Evolutionary conservation across 2,113 vertebrate species (phyloP).

Genomic region (Isichthys henryi): DNA sequence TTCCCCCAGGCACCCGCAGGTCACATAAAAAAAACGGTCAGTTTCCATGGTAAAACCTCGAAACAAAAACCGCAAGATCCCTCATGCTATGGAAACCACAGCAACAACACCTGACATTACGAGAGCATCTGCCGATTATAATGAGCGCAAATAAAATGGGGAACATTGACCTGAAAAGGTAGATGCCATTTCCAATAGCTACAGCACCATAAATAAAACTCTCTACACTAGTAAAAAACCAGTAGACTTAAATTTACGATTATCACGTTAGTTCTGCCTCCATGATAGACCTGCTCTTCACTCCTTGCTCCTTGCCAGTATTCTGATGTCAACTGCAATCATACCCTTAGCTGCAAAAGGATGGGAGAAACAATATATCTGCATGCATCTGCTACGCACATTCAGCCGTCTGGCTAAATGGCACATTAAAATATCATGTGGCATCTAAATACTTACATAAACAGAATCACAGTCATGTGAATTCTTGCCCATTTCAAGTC

Average conservation of each 20-base stretch:
- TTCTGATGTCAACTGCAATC: background rate
- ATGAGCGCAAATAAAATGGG: background rate
- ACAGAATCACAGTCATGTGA: background rate
- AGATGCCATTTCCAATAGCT: background rate
- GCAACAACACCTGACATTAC: background rate
- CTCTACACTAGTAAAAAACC: background rate
- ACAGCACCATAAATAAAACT: background rate
- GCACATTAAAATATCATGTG: background rate
- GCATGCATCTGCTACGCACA: background rate
- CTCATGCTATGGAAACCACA: background rate
- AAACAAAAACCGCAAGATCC: constrained; percentile 14
- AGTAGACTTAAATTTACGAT: background rate
- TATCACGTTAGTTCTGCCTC: background rate
- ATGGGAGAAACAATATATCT: background rate
- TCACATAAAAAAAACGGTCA: background rate
- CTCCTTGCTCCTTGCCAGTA: background rate
- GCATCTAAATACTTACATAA: background rate
- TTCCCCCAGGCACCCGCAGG: background rate
- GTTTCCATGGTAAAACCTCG: background rate
- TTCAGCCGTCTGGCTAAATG: background rate
- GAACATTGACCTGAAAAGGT: background rate
- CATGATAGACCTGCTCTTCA: background rate
- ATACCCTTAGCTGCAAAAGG: background rate
- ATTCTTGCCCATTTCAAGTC: background rate
- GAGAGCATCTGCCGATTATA: background rate